Conservation (phyloP, 1,140 invertebrate genomes). For the Cotesia typhae region DNA sequence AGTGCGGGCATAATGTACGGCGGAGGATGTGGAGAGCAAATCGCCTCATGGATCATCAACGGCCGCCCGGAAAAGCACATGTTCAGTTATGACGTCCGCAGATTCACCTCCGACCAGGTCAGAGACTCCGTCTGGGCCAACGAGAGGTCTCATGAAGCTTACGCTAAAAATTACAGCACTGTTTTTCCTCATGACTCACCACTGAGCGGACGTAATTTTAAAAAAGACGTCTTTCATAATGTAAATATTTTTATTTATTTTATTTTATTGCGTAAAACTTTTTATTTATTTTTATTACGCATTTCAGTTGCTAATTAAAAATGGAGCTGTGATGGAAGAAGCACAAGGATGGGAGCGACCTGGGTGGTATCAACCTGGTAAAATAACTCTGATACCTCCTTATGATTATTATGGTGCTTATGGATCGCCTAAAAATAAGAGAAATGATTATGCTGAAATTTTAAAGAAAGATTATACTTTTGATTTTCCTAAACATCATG, state of each 20-base stretch:
- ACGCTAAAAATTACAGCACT: slow-evolving; percentile 86
- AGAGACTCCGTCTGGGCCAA: slow-evolving; percentile 76
- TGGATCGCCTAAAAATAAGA: slow-evolving; percentile 71
- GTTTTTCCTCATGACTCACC: slow-evolving; percentile 86
- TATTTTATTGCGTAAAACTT: slow-evolving; percentile 7
- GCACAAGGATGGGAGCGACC: slow-evolving; percentile 88
- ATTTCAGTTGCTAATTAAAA: slow-evolving; percentile 70
- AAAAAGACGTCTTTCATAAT: slow-evolving; percentile 75
- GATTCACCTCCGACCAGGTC: slow-evolving; percentile 77
- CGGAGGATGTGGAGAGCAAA: slow-evolving; percentile 83
- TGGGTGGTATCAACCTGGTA: slow-evolving; percentile 74
- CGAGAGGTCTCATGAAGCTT: slow-evolving; percentile 86
- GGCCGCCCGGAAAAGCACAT: slow-evolving; percentile 85
- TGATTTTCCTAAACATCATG: slow-evolving; percentile 80
- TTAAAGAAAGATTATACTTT: slow-evolving; percentile 82
- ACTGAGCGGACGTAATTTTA: slow-evolving; percentile 80
- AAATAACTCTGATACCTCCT: slow-evolving; percentile 66
- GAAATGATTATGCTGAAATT: slow-evolving; percentile 73
- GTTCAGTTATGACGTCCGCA: slow-evolving; percentile 84
- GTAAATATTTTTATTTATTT: slow-evolving; percentile 54
- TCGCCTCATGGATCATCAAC: slow-evolving; percentile 83
- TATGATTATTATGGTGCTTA: slow-evolving; percentile 89
- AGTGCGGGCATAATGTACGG: slow-evolving; percentile 91
- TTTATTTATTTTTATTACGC: slow-evolving; percentile 22
- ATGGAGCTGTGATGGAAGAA: slow-evolving; percentile 86